phyloP scores from a whole-genome alignment of 2,113 vertebrate species.

The Capricornis sumatraensis region DNA sequence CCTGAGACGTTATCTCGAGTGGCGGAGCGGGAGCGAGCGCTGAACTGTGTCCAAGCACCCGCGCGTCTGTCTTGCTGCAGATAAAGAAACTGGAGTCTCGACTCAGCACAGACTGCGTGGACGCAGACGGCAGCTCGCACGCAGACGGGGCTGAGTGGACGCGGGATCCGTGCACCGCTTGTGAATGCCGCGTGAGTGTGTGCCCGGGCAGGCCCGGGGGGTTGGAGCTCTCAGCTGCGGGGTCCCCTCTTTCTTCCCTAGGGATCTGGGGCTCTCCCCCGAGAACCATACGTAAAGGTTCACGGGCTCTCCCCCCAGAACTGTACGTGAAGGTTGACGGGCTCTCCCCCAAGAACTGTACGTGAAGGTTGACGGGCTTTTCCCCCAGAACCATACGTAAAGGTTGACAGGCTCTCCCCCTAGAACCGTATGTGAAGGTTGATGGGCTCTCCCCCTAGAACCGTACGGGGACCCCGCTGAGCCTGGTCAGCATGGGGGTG shows the following conservation, averaged over 20 bases:
- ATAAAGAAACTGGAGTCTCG: constrained; percentile 96
- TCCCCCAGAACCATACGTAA: fast-evolving
- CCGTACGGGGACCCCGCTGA: fast-evolving
- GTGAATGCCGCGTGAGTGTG: constrained; percentile 91
- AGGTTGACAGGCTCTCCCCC: no score
- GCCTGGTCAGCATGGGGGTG: fast-evolving
- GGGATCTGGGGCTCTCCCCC: background rate
- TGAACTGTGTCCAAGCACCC: fast-evolving
- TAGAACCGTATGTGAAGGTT: fast-evolving
- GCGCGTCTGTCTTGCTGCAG: constrained; percentile 74
- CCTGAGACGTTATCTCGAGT: fast-evolving
- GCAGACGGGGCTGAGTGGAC: constrained; percentile 88
- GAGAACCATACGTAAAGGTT: no score
- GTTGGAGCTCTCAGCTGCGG: background rate
- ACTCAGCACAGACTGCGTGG: constrained; percentile 91
- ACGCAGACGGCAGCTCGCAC: constrained; percentile 84
- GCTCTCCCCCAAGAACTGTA: fast-evolving
- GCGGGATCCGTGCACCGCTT: constrained; percentile 88
- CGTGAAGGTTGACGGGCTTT: fast-evolving
- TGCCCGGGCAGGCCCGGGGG: constrained; percentile 41
- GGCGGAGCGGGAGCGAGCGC: fast-evolving
- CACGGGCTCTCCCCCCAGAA: fast-evolving
- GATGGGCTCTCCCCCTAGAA: background rate
- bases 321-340: fast-evolving
- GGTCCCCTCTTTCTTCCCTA: background rate